Evolutionary conservation across 2,113 vertebrate genomes (phyloP), one percentile per base, ranked within the genome.

Genomic region (Trachemys scripta): DNA sequence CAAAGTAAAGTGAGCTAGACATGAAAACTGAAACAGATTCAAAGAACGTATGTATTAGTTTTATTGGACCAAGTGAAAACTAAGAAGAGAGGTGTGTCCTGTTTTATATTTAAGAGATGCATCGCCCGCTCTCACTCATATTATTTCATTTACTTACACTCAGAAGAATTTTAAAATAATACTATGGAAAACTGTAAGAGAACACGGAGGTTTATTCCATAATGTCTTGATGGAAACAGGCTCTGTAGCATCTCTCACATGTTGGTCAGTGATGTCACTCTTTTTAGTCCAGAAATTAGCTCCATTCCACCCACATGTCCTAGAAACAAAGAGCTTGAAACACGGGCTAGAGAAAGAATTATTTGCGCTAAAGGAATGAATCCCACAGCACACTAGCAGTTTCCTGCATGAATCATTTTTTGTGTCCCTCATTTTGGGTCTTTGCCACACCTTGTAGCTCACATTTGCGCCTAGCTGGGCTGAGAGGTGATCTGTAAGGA

Each of bases 401-500:
- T 97, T 97, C 72, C 87, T 84, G 45, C 57, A 72, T 16, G 7
- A 8, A 5, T 57, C 51, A 53, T 54, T 10, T 22, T 3, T 59
- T 84, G 42, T 82, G 56, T 83, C 90, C 65, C 92, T 86, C 91
- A 84, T 65, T 94, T 84, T 92, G 87, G 80, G 89, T 79, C 92
- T 80, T 91, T 65, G 38, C 94, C 90, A 90, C 84, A 45, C 84
- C 87, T 72, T 91, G 92, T 82, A 10, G 54, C 10, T 89, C 94
- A 88, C 81, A 76, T 53, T 90, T 82, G 93, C 82, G 93, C 94
- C 96, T 95, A 38, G 1, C 96, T 88, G 85, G 0, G 94, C 82
- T 79, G 86, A 90, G 88, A 29, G 85, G 75, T 87, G 80, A 83
- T 90, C 79, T 91, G 85, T 17, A 96, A 78, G 76, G 62, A 78